Base-by-base conservation (phyloP, 1,140 invertebrate genomes). In the Anadara kagoshimensis region DNA sequence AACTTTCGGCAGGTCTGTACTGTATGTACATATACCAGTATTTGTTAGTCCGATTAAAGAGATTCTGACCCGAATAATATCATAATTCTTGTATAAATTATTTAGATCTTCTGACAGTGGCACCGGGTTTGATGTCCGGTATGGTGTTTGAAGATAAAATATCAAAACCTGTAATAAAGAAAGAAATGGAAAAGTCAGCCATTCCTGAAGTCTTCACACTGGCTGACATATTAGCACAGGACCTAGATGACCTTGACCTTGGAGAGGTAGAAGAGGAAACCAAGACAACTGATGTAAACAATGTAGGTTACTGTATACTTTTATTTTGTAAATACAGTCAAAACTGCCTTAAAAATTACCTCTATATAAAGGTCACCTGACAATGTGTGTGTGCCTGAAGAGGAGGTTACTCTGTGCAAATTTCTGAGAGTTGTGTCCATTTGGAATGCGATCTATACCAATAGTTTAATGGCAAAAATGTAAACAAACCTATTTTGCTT, bases 111-210 rank as follows among this genome's bases (percentile, higher is more conserved):
- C 87, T 93, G 44, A 92, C 90, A 1, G 82, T 92, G 26, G 92
- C 93, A 0, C 93, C 93, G 72, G 93, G 93, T 10, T 92, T 94
- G 76, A 80, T 80, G 29, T 81, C 86, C 41, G 93, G 94, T 5
- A 86, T 90, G 82, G 78, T 76, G n/a, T 90, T 89, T 68, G 51
- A 75, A 20, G 51, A 41, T 10, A 29, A 20, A 14, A 20, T 29
- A 2, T 36, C 24, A 5, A 64, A 16, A 44, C 14, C 58, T 8
- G 53, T 44, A 18, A 11, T 44, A 24, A 65, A 59, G n/a, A 26
- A 12, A 36, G 47, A 45, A 22, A 11, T 16, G 44, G 29, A 51
- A 44, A 14, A 69, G 45, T 20, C 18, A 12, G 45, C 41, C 5
- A 24, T 51, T 10, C 64, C 62, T 18, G 56, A 78, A 64, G 64